Evolutionary conservation across 1,140 invertebrate species (phyloP), one percentile per base, ranked within the genome.

Genomic region (Bathynomus jamesi): DNA sequence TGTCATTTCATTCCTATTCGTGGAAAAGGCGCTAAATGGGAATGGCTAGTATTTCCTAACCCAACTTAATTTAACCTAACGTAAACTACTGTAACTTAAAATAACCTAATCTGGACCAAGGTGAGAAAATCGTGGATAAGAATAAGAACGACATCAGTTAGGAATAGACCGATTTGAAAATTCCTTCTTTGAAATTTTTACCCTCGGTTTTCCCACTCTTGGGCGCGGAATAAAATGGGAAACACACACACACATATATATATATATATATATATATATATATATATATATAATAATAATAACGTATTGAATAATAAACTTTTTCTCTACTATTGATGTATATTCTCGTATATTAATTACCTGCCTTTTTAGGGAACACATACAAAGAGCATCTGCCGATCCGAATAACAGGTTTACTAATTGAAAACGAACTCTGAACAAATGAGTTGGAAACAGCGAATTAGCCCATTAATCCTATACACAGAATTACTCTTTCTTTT

Each of bases 181-280:
- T 53, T n/a, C n/a, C n/a, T n/a, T n/a, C n/a, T n/a, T n/a, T n/a
- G n/a, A n/a, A n/a, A n/a, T n/a, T n/a, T n/a, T n/a, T n/a, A n/a
- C n/a, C n/a, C n/a, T n/a, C n/a, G n/a, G n/a, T n/a, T n/a, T n/a
- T n/a, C n/a, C n/a, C n/a, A n/a, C n/a, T n/a, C n/a, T n/a, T n/a
- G n/a, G n/a, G n/a, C n/a, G n/a, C n/a, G n/a, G n/a, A n/a, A n/a
- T n/a, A n/a, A n/a, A n/a, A n/a, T n/a, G n/a, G n/a, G n/a, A 53
- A 17, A 53, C 21, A 53, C 21, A 53, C 21, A 53, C 21, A 53
- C 21, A 53, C 21, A 53, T 53, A 53, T 53, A 53, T 53, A 53
- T 53, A 53, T 53, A 53, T 53, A 53, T 53, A 53, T 53, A 53
- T 53, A 53, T 53, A 53, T 53, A 53, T 53, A 53, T 53, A 53